Base-by-base conservation (phyloP, 2,797 vertebrate genomes). In the Pantherophis alleghaniensis region DNA sequence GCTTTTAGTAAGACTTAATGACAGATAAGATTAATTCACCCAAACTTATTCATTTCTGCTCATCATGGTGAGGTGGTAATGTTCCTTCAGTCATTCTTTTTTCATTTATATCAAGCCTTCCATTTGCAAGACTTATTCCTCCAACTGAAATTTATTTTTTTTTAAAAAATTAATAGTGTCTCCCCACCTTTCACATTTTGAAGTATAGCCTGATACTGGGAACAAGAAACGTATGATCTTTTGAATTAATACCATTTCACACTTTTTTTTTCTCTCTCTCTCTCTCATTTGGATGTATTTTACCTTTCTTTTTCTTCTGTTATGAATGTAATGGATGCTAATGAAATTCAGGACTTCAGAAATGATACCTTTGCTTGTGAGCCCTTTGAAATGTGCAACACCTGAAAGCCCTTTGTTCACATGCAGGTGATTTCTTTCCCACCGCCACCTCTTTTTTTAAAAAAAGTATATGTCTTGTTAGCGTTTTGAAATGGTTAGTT, bases 301-400 rank as follows among this genome's bases (percentile, higher is more conserved):
- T 88, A 74, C 5, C 12, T 61, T 90, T 3, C 10, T 59, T 24
- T 12, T 59, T 88, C 24, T 28, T 92, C 53, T 91, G 74, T 79
- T 92, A 12, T 26, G 95, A 95, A 92, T 91, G 26, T 63, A 93
- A 93, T 91, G 20, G 42, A 95, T 95, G 28, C 7, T 93, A 94
- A 93, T 0, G 0, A 90, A 96, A 95, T 95, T 92, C 66, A 94
- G 5, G 32, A 63, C 47, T 47, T 55, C n/a, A 94, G 42, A 94
- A 95, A 95, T 0, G 0, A 0, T 42, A 55, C 18, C 56, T 95
- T 86, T 60, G 3, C 24, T 9, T 90, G 10, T 22, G 92, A 89
- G 28, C 3, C 86, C 42, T 96, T 94, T 94, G 91, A 96, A 95
- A 94, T 61, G 3, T 92, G 0, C 1, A 92, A 2, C 51, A 88